These are phyloP conservation scores for Callipepla californica DNA, from an alignment of 2,113 vertebrate species.

Conservation along the genomic window DNA sequence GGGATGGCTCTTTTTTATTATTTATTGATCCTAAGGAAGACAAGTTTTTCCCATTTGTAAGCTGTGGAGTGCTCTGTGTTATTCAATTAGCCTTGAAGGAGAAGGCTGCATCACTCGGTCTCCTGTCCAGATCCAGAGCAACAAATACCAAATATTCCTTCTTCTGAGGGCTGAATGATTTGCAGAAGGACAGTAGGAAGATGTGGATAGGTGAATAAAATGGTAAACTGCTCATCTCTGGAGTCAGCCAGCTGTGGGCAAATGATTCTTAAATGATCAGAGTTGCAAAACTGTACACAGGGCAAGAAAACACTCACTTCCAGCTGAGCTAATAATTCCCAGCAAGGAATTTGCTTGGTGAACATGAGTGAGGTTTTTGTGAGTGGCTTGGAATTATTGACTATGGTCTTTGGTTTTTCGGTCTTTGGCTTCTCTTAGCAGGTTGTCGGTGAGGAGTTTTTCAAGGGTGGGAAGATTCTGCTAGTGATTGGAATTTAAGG, in stretches of 20 bases:
- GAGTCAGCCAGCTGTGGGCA: neutral
- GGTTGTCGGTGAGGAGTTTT: neutral
- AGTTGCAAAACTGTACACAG: neutral
- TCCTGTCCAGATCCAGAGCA: neutral
- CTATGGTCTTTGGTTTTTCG: rapidly evolving
- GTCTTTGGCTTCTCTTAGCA: neutral
- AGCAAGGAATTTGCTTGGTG: neutral
- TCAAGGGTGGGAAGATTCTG: neutral
- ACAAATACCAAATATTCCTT: neutral
- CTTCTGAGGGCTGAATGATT: neutral
- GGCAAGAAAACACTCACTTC: neutral
- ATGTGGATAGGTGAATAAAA: neutral
- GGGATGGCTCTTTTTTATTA: neutral
- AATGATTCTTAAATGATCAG: neutral
- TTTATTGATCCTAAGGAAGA: neutral
- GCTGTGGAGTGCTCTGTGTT: neutral
- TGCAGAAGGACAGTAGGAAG: neutral
- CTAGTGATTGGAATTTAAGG: neutral
- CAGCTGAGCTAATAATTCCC: constrained; percentile 16
- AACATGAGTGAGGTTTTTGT: neutral
- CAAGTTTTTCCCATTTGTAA: neutral
- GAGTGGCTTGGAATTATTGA: neutral
- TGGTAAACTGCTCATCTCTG: neutral
- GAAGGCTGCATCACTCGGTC: neutral
- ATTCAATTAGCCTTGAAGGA: neutral